Evolutionary conservation across 2,113 vertebrate genomes (phyloP).

Genomic region (Drymodes brunneopygia): DNA sequence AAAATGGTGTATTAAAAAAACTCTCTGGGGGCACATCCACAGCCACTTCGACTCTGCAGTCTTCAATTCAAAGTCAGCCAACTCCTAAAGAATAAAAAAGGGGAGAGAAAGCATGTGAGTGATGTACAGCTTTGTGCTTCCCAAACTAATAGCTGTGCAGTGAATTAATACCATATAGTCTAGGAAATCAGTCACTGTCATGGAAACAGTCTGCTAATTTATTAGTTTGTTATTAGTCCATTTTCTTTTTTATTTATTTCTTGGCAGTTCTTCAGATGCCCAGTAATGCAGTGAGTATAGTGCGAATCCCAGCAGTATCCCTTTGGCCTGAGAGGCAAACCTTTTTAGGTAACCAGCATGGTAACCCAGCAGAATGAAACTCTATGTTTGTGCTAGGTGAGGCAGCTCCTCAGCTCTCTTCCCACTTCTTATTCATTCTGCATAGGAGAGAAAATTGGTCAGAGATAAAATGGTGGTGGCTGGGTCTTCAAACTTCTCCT

Average conservation of each 20-base stretch:
- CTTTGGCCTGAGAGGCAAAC: not conserved
- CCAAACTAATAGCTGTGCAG: not conserved
- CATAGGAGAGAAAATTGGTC: not conserved
- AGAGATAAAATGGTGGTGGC: not conserved
- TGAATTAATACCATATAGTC: not conserved
- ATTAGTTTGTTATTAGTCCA: not conserved
- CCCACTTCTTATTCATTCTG: not conserved
- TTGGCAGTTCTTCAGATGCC: not conserved
- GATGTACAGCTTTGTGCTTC: not conserved
- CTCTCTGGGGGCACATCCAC: not conserved
- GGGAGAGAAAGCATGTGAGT: not conserved
- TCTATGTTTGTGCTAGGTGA: not conserved
- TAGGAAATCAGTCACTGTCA: constrained; percentile 1
- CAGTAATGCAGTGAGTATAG: not conserved
- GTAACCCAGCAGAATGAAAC: not conserved
- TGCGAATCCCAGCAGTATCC: not conserved
- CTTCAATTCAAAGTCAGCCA: constrained; percentile 31
- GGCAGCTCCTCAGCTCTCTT: not conserved
- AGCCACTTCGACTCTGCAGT: not conserved
- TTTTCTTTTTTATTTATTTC: not conserved
- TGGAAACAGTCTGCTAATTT: not conserved
- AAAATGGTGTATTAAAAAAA: not conserved
- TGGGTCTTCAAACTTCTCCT: not conserved
- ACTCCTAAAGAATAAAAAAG: not conserved
- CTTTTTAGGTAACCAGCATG: not conserved